Conservation (phyloP, 2,797 vertebrate species). For the Anguilla anguilla region DNA sequence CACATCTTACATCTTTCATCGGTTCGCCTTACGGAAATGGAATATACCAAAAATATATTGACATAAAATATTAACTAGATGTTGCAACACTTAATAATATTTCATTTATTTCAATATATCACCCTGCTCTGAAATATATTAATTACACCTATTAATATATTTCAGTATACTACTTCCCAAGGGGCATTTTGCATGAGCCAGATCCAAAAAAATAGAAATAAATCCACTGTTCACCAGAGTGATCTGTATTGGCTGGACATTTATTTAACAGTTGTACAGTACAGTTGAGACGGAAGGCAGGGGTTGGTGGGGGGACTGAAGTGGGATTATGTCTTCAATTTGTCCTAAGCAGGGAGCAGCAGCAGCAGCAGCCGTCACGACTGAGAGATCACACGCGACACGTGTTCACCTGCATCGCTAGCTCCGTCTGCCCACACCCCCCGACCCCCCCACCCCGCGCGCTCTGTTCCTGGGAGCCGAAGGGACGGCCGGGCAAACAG, state of each 20-base stretch:
- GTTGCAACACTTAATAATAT: background rate
- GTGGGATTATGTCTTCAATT: conserved; percentile 17
- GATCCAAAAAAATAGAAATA: background rate
- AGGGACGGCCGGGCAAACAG: conserved; percentile 49
- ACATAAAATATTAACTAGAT: background rate
- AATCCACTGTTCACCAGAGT: background rate
- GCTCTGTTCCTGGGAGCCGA: conserved; percentile 53
- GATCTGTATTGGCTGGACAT: background rate
- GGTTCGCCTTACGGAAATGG: too few species aligned
- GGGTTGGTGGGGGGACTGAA: background rate
- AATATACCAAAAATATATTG: too few species aligned
- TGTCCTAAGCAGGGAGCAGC: conserved; percentile 37
- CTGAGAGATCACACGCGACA: conserved; percentile 62
- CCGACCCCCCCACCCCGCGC: conserved; percentile 34
- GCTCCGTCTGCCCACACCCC: conserved; percentile 33
- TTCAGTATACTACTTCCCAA: background rate
- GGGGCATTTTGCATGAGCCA: background rate
- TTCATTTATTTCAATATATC: background rate
- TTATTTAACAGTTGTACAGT: background rate
- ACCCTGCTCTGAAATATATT: too few species aligned
- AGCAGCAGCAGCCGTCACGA: conserved; percentile 52
- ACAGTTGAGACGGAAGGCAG: background rate
- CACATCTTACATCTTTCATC: background rate
- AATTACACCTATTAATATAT: background rate
- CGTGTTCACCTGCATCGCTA: conserved; percentile 54